These are phyloP conservation scores for Motacilla alba DNA, from an alignment of 2,113 vertebrate genomes.

Conservation along the genomic window DNA sequence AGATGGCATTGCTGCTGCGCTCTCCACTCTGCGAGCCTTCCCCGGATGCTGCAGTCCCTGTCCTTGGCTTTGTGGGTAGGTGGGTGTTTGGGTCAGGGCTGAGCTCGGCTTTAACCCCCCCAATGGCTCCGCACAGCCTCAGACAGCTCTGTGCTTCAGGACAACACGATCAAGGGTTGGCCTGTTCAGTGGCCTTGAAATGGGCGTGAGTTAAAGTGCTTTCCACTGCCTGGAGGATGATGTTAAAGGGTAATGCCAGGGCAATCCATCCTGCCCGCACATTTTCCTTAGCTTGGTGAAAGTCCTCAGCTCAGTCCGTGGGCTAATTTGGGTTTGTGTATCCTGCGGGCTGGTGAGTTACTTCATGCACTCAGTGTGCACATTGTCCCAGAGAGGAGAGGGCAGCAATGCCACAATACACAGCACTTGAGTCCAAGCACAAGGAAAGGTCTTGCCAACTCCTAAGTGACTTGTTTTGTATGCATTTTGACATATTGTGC, in stretches of 20 bases:
- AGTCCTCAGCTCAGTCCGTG: fast-evolving
- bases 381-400: background rate
- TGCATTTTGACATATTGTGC: background rate
- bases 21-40: fast-evolving
- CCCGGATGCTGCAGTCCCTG: fast-evolving
- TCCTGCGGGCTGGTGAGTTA: background rate
- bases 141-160: fast-evolving
- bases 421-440: too few species aligned
- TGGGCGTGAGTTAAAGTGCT: background rate
- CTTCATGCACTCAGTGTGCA: fast-evolving
- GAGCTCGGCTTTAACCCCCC: fast-evolving
- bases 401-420: background rate
- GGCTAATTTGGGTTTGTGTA: background rate
- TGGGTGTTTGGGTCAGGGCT: background rate
- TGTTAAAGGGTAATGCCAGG: too few species aligned
- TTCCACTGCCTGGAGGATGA: background rate
- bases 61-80: background rate
- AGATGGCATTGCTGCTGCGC: fast-evolving
- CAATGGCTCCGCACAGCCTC: background rate
- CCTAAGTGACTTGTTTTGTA: background rate
- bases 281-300: background rate
- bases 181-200: fast-evolving
- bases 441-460: background rate
- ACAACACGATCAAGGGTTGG: too few species aligned
- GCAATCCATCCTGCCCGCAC: fast-evolving